These are phyloP conservation scores for Lypha dubia DNA, from an alignment of 2,888 invertebrate genomes.

Conservation along the genomic window DNA sequence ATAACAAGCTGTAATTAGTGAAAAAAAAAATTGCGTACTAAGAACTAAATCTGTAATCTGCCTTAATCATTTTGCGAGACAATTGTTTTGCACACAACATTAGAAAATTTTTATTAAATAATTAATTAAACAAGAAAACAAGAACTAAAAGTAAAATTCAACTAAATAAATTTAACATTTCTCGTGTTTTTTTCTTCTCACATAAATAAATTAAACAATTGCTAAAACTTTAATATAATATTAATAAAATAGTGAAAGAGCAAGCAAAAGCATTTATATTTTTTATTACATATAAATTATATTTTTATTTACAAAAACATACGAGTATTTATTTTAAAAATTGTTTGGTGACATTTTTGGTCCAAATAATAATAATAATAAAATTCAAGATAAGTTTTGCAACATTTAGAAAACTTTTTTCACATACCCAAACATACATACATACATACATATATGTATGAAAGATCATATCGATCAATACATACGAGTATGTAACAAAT, in stretches of 20 bases:
- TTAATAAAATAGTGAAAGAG: background rate
- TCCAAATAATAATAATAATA: too few species aligned
- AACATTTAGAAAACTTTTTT: too few species aligned
- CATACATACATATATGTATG: too few species aligned
- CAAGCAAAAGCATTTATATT: background rate
- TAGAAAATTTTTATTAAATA: background rate
- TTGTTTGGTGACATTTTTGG: too few species aligned
- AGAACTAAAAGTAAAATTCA: background rate
- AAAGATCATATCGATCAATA: too few species aligned
- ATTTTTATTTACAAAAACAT: background rate
- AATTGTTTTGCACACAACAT: background rate
- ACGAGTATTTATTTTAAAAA: background rate
- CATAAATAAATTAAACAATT: slow-evolving; percentile 1
- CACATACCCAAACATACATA: too few species aligned
- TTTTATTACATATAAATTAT: background rate
- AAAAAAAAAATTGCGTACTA: background rate
- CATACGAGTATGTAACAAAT: too few species aligned
- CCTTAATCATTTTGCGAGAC: background rate
- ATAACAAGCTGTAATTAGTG: background rate
- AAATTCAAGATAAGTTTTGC: too few species aligned
- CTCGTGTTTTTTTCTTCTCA: too few species aligned
- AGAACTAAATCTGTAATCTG: background rate
- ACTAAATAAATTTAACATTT: background rate
- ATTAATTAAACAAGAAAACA: background rate
- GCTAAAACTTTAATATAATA: background rate